Evolutionary conservation across 2,888 invertebrate genomes (phyloP), one percentile per base, ranked within the genome.

Genomic region (Amblyjoppa proteus): DNA sequence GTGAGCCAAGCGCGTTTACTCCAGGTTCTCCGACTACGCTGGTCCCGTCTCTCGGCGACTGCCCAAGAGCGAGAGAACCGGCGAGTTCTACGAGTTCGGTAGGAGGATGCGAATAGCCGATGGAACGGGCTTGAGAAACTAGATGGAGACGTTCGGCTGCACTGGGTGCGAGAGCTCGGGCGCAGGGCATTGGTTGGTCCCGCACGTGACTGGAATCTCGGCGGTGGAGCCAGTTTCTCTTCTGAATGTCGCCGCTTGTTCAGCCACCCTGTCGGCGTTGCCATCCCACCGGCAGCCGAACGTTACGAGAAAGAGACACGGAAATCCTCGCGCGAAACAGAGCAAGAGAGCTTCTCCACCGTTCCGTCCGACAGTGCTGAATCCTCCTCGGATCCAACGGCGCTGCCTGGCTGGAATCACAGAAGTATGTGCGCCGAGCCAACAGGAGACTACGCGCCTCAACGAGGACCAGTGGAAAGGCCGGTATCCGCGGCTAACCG

Each of bases 151-250:
- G 87, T 82, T 69, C 41, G 61, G 34, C 16, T 61, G 77, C 45
- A 25, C 58, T 4, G 73, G 66, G 68, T 69, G 64, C 31, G 25
- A 25, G 64, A 38, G 28, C 28, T 16, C 31, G 31, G 61, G 64
- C 68, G 66, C 16, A 61, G 61, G 88, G 89, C 90, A 89, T 91
- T 91, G 91, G 90, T 90, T 91, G 89, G 89, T 84, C 83, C 53
- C 87, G 89, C 89, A 80, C 92, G 93, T 93, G 93, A 92, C 90
- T 88, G 83, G 92, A 92, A 93, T 92, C 89, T 79, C 88, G 83
- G 77, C 81, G 83, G 69, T 75, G 81, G 68, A 85, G 78, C 68
- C 83, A 87, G 84, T 88, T 86, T 89, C 88, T 83, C 79, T 83
- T 83, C 70, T 81, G 83, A 82, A 86, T 88, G 87, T 88, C 87